Conservation (phyloP, 1,140 invertebrate species). For the Nasonia giraulti region DNA sequence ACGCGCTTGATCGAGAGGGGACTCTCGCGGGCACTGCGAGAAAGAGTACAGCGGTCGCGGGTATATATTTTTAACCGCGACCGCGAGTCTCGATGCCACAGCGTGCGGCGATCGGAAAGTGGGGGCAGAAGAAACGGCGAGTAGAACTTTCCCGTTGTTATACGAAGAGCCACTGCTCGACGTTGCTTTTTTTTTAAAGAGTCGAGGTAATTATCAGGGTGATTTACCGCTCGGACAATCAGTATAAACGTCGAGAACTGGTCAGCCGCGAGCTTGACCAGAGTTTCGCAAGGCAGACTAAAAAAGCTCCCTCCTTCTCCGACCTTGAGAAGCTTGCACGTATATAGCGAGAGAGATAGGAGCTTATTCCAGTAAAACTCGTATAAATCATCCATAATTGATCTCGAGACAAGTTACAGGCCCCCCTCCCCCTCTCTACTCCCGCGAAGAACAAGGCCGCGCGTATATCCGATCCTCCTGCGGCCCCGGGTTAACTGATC, state of each 20-base stretch:
- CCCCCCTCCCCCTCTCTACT: no score
- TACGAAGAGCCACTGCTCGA: no score
- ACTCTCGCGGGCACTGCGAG: not conserved
- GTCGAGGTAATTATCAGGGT: not conserved
- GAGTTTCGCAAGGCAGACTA: no score
- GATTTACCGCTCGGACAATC: not conserved
- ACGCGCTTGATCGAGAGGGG: conserved; percentile 3
- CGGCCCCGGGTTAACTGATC: conserved; percentile 55
- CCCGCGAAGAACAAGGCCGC: no score
- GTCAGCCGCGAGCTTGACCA: not conserved
- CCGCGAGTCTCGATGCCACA: not conserved
- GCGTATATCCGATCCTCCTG: not conserved
- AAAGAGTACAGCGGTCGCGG: not conserved
- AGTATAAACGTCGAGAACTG: not conserved
- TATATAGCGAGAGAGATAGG: no score
- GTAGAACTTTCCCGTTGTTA: not conserved
- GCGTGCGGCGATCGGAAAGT: not conserved
- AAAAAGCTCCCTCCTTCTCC: no score
- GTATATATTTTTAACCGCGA: conserved; percentile 51
- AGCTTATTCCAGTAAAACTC: no score
- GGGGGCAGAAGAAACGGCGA: not conserved
- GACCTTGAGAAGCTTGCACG: no score
- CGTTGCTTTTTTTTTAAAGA: not conserved
- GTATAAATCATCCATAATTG: no score
- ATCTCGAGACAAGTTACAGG: no score